Evolutionary conservation across 1,140 invertebrate species (phyloP).

Genomic region (Meloidogyne exigua): DNA sequence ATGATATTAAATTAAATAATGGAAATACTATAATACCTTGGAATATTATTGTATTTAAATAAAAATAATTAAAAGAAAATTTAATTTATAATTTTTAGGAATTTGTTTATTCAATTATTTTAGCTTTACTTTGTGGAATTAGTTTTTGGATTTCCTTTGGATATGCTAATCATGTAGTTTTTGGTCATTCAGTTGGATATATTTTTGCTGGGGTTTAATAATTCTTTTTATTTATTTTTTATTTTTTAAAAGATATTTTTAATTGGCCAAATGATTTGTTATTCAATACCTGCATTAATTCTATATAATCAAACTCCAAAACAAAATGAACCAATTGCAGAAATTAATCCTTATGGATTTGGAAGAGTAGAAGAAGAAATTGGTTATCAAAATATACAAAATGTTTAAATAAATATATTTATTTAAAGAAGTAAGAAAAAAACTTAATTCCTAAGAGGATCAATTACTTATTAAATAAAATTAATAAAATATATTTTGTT

Average conservation of each 20-base stretch:
- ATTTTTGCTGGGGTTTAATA: slow-evolving; percentile 41
- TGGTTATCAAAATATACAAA: slow-evolving; percentile 11
- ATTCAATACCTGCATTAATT: slow-evolving; percentile 38
- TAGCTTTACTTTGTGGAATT: slow-evolving; percentile 43
- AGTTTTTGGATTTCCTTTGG: slow-evolving; percentile 43
- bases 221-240: slow-evolving; percentile 11
- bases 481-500: no score
- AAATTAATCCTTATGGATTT: slow-evolving; percentile 19
- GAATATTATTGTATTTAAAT: slow-evolving; percentile 36
- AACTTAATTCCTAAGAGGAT: no score
- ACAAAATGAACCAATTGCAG: slow-evolving; percentile 15
- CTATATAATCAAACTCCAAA: slow-evolving; percentile 28
- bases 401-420: background rate
- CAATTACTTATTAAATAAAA: no score
- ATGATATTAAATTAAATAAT: slow-evolving; percentile 31
- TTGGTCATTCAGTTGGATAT: slow-evolving; percentile 45
- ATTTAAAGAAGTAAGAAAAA: no score
- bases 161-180: slow-evolving; percentile 36
- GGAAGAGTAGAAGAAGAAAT: slow-evolving; percentile 2
- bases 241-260: slow-evolving; percentile 37
- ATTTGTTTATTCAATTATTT: slow-evolving; percentile 46
- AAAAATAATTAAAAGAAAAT: background rate
- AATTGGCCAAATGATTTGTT: slow-evolving; percentile 41
- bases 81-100: slow-evolving; percentile 25
- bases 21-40: slow-evolving; percentile 38